A percentile compares a stretch with the other conserved stretches of the same genome.
Evolutionary conservation across 2,888 invertebrate genomes (phyloP).

Genomic region (Megaustenia siamemsis): DNA sequence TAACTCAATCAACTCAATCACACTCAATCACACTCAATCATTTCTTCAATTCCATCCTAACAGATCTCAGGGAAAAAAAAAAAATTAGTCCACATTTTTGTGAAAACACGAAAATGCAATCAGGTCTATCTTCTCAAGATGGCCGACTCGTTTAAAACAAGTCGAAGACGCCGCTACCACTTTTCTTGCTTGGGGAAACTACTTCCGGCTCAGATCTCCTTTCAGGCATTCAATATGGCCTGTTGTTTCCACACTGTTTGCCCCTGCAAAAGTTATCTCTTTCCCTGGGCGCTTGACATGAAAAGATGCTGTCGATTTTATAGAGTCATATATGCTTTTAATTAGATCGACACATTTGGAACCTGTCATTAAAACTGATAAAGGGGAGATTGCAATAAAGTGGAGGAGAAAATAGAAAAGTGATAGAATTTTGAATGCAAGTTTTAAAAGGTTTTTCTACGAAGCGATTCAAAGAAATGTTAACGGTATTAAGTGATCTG

Average conservation of each 20-base stretch:
- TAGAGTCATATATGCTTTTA: too few species aligned
- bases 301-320: neutral
- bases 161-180: neutral
- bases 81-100: neutral
- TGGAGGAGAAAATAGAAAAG: too few species aligned
- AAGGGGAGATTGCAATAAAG: too few species aligned
- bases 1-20: too few species aligned
- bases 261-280: neutral
- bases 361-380: too few species aligned
- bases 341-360: too few species aligned
- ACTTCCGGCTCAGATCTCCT: neutral
- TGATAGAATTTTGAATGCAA: too few species aligned
- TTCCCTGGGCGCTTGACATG: neutral
- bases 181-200: neutral
- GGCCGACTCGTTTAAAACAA: neutral
- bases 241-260: neutral
- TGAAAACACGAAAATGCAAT: slow-evolving; percentile 12
- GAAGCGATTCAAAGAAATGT: too few species aligned
- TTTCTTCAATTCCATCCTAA: too few species aligned
- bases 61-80: neutral
- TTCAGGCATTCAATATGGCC: neutral
- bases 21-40: too few species aligned
- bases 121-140: neutral
- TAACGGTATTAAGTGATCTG: too few species aligned
- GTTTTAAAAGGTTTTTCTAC: too few species aligned